Base-by-base conservation (phyloP, 2,113 vertebrate genomes). In the Sprattus sprattus region DNA sequence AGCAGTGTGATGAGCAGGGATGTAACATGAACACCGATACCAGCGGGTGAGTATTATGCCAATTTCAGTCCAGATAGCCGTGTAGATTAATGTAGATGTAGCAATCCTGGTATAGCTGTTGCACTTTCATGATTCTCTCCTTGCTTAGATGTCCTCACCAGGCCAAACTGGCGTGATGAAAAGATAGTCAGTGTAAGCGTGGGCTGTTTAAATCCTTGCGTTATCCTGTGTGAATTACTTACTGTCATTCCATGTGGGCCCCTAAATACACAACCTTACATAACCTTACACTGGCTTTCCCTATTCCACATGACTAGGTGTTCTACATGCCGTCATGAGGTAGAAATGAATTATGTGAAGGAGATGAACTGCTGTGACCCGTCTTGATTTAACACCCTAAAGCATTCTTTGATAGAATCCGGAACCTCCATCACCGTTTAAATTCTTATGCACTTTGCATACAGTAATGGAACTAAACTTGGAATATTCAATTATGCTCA, bases 191-290 rank as follows among this genome's bases (percentile, higher is more conserved):
- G 84, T 81, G 45, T 80, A 83, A 46, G 85, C 45, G 47, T 4
- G 83, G 81, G 44, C 52, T 78, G 75, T 84, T 85, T 46, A 81
- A 83, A 84, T 49, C 82, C 52, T n/a, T 80, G 11, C 78, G 83
- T 78, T 32, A 78, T 78, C 71, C 71, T 78, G 71, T 32, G 64
- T 39, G 71, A 78, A 82, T 91, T 91, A 89, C 87, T 89, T 91
- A 91, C 91, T 78, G 82, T 80, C 32, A 44, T 84, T 83, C 16
- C 28, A 78, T 32, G 71, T 78, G 71, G 71, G 9, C 32, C 71
- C 86, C 86, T 88, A 57, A 82, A 81, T 89, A 45, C 75, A 82
- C 85, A 82, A 85, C 47, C 80, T 75, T 85, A 46, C 25, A 78
- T 78, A 78, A 78, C 71, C 71, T 78, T 78, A 32, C 32, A 16